Evolutionary conservation across 2,797 vertebrate species (phyloP), one percentile per base, ranked within the genome.

Genomic region (Australoheros facetus): DNA sequence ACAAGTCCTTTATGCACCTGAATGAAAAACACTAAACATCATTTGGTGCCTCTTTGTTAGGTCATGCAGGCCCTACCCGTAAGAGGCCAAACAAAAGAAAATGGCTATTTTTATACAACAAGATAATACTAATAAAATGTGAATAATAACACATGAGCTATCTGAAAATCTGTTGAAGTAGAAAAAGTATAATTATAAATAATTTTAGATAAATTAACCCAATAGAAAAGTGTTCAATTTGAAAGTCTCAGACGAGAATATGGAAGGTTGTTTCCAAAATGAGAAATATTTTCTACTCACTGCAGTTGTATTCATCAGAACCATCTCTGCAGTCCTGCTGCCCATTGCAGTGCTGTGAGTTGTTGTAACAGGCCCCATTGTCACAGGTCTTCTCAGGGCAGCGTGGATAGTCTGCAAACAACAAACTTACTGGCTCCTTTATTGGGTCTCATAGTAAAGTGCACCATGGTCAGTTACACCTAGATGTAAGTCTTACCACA

Each of bases 231-330:
- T 64, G 37, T 11, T 45, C 14, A 26, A 64, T 17, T 64, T 64
- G 45, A 45, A 26, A 64, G 39, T 9, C 26, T 23, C 23, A 64
- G 14, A 45, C 39, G 45, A 64, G 5, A 28, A 39, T 28, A 11
- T 64, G 60, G 39, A 66, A 48, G 60, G 39, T 28, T 28, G 39
- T 66, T 48, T 45, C 8, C 60, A 34, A 34, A 34, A 34, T 34
- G 32, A 34, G 7, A 8, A 34, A 8, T 34, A 3, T 21, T 71
- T 30, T 80, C 21, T 53, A 94, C 95, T 93, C 72, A 96, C 95
- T 93, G 86, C 95, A 95, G 86, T 95, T 95, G 79, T 23, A 86
- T 81, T 96, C 95, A 84, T 96, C 95, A 3, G 95, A 95, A 58
- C 94, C 95, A 12, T 95, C 95, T 79, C 95, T 87, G 82, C 95